A percentile compares a stretch with the other conserved stretches of the same genome.
Conservation (phyloP, 2,113 vertebrate genomes). For the Asarcornis scutulata region DNA sequence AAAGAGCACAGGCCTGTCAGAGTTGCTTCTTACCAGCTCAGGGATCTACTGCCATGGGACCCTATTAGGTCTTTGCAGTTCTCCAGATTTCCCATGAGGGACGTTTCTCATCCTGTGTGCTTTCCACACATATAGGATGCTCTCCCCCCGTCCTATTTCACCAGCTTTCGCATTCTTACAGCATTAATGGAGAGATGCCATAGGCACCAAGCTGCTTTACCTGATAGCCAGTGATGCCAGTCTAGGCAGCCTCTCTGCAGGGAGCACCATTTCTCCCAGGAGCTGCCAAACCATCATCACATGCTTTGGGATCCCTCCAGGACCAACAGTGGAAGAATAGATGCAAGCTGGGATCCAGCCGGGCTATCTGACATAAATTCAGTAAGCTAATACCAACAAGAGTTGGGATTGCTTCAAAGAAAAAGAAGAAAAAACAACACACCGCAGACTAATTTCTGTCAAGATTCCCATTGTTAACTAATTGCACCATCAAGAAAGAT, state of each 20-base stretch:
- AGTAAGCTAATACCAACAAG: not conserved
- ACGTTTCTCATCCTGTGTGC: too few relatives aligned
- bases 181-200: not conserved
- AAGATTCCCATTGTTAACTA: not conserved
- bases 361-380: not conserved
- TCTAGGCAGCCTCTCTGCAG: not conserved
- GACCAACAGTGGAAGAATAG: not conserved
- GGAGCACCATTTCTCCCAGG: not conserved
- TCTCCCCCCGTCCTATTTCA: not conserved
- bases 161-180: not conserved
- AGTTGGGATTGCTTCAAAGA: not conserved
- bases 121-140: not conserved
- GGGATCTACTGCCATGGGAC: not conserved
- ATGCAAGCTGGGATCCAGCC: not conserved
- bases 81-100: too few relatives aligned
- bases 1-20: not conserved
- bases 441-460: not conserved
- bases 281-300: not conserved
- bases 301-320: not conserved
- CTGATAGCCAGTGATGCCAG: not conserved
- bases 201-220: not conserved
- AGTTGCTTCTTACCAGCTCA: accelerated
- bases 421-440: not conserved
- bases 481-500: not conserved
- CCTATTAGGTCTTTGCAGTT: too few relatives aligned